These are phyloP conservation scores for Amblyraja radiata DNA, from an alignment of 2,797 vertebrate genomes.

Conservation along the genomic window DNA sequence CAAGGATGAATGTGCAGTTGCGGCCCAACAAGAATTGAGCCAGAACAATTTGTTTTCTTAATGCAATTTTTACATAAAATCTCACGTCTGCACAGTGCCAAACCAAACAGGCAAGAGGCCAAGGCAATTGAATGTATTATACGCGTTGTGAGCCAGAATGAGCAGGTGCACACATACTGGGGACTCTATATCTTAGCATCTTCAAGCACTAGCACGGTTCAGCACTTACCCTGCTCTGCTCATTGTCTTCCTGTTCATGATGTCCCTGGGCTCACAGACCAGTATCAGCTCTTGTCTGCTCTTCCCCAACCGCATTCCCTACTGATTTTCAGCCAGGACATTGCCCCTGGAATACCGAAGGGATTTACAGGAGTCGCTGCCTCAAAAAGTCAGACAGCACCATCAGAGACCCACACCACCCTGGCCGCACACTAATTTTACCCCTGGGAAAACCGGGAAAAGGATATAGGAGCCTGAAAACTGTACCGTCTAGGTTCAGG, in stretches of 20 bases:
- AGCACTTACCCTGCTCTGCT: background rate
- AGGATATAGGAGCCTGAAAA: no score
- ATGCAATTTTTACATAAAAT: background rate
- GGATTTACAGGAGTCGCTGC: background rate
- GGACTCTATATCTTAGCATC: background rate
- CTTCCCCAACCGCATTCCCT: background rate
- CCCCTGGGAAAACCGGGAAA: no score
- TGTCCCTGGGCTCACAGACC: background rate
- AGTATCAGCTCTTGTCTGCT: background rate
- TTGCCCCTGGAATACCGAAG: background rate
- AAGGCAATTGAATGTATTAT: background rate
- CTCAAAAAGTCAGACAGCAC: no score
- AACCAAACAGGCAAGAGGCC: background rate
- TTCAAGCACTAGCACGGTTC: background rate
- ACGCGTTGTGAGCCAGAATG: background rate
- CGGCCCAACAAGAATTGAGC: no score
- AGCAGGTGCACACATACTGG: background rate
- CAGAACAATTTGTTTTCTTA: no score
- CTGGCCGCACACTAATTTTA: no score
- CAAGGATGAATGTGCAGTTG: no score
- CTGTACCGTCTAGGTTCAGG: no score
- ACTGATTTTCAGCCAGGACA: background rate
- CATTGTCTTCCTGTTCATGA: background rate
- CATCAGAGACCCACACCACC: no score
- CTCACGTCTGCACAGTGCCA: background rate